Percentiles rank a stretch among this genome's conserved stretches.
Conservation (phyloP, 2,888 invertebrate genomes). For the Scelioninae gen. 1 region DNA sequence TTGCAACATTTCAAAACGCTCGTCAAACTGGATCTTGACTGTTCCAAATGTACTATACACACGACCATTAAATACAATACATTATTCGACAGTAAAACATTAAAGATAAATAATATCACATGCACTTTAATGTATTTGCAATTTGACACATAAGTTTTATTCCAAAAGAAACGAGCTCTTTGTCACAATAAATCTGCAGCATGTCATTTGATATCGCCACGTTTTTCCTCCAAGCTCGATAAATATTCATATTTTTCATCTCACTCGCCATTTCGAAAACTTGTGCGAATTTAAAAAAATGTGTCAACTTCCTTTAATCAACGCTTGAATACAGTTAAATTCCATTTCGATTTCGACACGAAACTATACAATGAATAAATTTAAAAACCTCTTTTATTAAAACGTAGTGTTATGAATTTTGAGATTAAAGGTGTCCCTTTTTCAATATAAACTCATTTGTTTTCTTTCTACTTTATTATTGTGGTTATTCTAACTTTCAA, state of each 20-base stretch:
- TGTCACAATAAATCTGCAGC: conserved; percentile 21
- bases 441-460: no score
- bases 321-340: conserved; percentile 9
- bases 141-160: conserved; percentile 29
- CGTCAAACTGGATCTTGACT: conserved; percentile 28
- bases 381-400: background rate
- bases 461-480: no score
- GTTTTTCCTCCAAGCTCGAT: conserved; percentile 9
- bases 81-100: conserved; percentile 39
- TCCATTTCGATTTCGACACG: conserved; percentile 1
- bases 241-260: conserved; percentile 45
- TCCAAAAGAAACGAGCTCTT: conserved; percentile 12
- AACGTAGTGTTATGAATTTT: background rate
- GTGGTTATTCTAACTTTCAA: background rate
- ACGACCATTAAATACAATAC: conserved; percentile 41
- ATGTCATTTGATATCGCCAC: conserved; percentile 1
- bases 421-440: background rate
- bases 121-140: conserved; percentile 29
- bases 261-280: conserved; percentile 16
- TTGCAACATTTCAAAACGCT: conserved; percentile 44
- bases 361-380: conserved; percentile 1
- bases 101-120: conserved; percentile 52
- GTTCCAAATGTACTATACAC: conserved; percentile 28
- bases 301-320: conserved; percentile 22
- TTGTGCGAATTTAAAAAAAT: background rate